Evolutionary conservation across 2,888 invertebrate genomes (phyloP).

Genomic region (Zootermopsis nevadensis): DNA sequence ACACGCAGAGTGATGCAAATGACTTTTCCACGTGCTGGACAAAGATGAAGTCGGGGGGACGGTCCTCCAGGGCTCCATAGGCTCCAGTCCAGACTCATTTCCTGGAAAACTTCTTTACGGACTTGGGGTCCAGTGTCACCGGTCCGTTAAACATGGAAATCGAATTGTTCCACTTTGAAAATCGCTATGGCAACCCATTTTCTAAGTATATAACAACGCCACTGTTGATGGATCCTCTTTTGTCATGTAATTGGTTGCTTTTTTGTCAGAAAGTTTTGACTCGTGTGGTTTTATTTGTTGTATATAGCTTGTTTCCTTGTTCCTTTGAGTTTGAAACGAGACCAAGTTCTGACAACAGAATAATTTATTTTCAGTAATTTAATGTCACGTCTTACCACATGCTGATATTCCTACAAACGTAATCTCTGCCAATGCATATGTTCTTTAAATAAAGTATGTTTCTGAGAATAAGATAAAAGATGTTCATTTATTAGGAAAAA

Average conservation of each 20-base stretch:
- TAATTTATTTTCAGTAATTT: conserved; percentile 41
- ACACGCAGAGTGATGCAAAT: not conserved
- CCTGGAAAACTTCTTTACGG: conserved; percentile 23
- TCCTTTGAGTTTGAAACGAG: not conserved
- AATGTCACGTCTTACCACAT: conserved; percentile 36
- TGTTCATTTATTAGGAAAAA: conserved; percentile 32
- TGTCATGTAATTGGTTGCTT: conserved; percentile 39
- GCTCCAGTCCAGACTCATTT: conserved; percentile 15
- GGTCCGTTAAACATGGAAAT: conserved; percentile 38
- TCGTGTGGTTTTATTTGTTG: conserved; percentile 22
- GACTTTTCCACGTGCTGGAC: not conserved
- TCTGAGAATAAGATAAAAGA: conserved; percentile 31
- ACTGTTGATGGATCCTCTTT: conserved; percentile 36
- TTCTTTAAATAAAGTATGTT: conserved; percentile 34
- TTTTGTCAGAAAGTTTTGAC: conserved; percentile 22
- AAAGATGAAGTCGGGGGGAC: no score
- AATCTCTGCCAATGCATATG: conserved; percentile 6
- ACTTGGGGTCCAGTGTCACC: not conserved
- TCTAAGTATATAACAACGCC: conserved; percentile 35
- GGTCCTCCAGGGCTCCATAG: not conserved
- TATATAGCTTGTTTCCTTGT: conserved; percentile 6
- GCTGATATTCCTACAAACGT: conserved; percentile 37
- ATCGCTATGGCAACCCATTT: conserved; percentile 36
- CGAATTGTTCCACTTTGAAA: conserved; percentile 39
- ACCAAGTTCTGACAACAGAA: conserved; percentile 32